phyloP scores from a whole-genome alignment of 2,797 vertebrate species.

The Mormyrops attenuatus region DNA sequence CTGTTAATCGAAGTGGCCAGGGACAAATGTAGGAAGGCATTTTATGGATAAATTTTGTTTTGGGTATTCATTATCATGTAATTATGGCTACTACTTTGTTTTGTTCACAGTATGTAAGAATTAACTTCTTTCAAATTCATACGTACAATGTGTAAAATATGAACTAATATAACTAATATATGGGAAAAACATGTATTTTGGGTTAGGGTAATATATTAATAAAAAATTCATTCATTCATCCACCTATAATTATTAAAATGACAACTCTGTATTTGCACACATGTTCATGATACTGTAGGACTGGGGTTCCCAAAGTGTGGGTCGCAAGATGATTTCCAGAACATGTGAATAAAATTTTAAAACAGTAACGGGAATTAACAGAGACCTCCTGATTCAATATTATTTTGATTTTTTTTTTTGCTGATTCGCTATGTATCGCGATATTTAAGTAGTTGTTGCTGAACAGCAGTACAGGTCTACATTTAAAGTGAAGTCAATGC shows the following conservation, averaged over 20 bases:
- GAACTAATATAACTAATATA: no score
- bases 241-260: neutral
- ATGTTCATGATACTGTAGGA: neutral
- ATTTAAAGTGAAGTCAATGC: neutral
- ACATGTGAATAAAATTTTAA: neutral
- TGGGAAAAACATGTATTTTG: neutral
- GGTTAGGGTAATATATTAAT: neutral
- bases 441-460: neutral
- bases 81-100: no score
- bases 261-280: neutral
- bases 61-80: no score
- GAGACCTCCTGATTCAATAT: neutral
- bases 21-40: no score
- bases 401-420: neutral
- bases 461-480: neutral
- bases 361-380: neutral
- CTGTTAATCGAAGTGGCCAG: no score
- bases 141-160: no score
- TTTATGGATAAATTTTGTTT: no score
- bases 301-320: neutral
- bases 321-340: neutral
- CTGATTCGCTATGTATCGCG: neutral
- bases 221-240: neutral
- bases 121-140: no score
- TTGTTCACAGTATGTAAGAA: no score